Percentiles rank a stretch among this genome's conserved stretches.
phyloP scores from a whole-genome alignment of 2,113 vertebrate species.

The Erythrolamprus reginae region DNA sequence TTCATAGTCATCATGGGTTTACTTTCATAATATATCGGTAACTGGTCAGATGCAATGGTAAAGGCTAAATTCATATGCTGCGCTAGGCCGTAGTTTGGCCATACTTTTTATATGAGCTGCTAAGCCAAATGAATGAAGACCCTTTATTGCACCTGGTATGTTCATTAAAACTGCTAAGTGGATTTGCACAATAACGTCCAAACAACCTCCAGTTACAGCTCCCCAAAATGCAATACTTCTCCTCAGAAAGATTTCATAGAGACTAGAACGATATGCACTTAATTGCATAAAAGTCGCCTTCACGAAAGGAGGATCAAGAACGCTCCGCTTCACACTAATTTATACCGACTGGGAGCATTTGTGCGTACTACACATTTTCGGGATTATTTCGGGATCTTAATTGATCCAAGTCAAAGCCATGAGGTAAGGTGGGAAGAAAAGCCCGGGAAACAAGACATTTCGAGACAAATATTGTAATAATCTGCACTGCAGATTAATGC shows the following conservation, averaged over 20 bases:
- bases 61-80: too few species aligned
- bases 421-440: background rate
- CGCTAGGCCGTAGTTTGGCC: too few species aligned
- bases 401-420: background rate
- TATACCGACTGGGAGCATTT: background rate
- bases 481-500: background rate
- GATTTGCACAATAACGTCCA: background rate
- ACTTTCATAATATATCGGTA: too few species aligned
- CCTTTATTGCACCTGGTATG: too few species aligned
- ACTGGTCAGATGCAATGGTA: too few species aligned
- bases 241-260: background rate
- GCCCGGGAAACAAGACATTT: background rate
- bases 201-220: background rate
- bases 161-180: too few species aligned
- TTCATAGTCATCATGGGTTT: too few species aligned
- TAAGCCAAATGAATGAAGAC: background rate
- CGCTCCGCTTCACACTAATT: background rate
- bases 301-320: background rate
- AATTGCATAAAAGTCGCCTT: background rate
- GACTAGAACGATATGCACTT: background rate
- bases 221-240: background rate
- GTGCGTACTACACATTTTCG: background rate
- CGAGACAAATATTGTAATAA: background rate
- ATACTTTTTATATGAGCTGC: too few species aligned
- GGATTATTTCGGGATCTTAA: background rate